Base-by-base conservation (phyloP, 2,888 invertebrate genomes). In the Bombylius major region DNA sequence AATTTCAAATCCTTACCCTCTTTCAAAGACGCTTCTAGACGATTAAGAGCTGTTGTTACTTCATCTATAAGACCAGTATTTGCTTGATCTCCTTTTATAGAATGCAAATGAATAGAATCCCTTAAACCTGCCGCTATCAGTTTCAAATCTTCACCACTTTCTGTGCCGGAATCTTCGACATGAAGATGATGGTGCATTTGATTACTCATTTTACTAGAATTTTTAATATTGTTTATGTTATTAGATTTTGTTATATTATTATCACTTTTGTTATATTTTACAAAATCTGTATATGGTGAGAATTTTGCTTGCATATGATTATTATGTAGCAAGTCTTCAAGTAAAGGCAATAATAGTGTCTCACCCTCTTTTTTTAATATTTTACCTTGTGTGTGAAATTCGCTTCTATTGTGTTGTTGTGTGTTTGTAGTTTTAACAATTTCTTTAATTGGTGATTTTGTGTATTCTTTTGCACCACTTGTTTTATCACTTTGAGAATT, bases 41-140 rank as follows among this genome's bases (percentile, higher is more conserved):
- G 82, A 56, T 80, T 81, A 42, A 92, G 77, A 36, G 89, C 88
- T 62, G 82, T 81, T 56, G 88, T 84, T 57, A 90, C 86, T 69
- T 92, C 91, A 34, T 82, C 80, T 48, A 87, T 77, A 9, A 87
- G 79, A 65, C 82, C 78, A 46, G 82, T 80, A 59, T 83, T 82
- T 62, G 68, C 67, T 44, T 63, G 56, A 55, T 68, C 67, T 51
- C 65, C 64, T 45, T 59, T 56, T 14, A 62, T 59, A n/a, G 72
- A 67, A 67, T 79, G 75, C 32, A 74, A 73, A 67, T 81, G 79
- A 61, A 79, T 69, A 52, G 79, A 76, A 62, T 76, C 72, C 50
- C 73, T 69, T 46, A 80, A 65, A 34, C 78, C 78, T 46, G 76
- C 77, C 5, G 74, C 78, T 61, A 79, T 71, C 50, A 77, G 70